Evolutionary conservation across 2,888 invertebrate genomes (phyloP).

Genomic region (Oxycera nigricornis): DNA sequence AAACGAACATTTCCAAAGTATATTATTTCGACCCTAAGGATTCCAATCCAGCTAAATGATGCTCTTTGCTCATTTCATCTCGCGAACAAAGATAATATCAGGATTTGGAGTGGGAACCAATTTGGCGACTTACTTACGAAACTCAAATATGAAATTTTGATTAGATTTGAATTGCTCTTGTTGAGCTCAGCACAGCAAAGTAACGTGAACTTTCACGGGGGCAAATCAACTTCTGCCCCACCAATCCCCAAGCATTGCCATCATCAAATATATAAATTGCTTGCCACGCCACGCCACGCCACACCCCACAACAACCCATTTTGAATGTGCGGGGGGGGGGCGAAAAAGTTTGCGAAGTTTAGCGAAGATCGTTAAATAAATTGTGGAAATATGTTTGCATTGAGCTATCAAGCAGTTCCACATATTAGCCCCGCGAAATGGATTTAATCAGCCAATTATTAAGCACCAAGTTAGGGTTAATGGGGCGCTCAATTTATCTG

Average conservation of each 20-base stretch:
- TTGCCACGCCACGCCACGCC: neutral
- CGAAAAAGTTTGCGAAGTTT: neutral
- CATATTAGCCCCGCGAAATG: constrained; percentile 38
- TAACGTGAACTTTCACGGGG: neutral
- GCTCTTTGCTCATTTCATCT: neutral
- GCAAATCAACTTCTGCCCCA: neutral
- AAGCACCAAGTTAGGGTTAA: neutral
- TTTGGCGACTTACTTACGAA: constrained; percentile 10
- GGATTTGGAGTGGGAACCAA: constrained; percentile 4
- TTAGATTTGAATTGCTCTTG: constrained; percentile 36
- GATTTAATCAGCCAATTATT: constrained; percentile 45
- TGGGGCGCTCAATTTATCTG: constrained; percentile 1
- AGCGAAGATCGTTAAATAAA: constrained; percentile 22
- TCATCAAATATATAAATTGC: neutral
- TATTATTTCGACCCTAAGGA: neutral
- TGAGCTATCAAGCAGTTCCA: constrained; percentile 33
- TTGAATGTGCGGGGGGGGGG: too few relatives aligned
- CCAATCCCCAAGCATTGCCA: neutral
- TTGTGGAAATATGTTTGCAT: constrained; percentile 19
- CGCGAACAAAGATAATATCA: neutral
- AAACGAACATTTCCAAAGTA: too few relatives aligned
- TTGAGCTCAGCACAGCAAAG: constrained; percentile 7
- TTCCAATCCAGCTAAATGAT: neutral
- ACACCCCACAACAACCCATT: neutral
- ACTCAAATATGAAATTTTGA: constrained; percentile 34